A percentile compares a stretch with the other conserved stretches of the same genome.
phyloP scores from a whole-genome alignment of 2,888 invertebrate species.

The Epinotia nisella region DNA sequence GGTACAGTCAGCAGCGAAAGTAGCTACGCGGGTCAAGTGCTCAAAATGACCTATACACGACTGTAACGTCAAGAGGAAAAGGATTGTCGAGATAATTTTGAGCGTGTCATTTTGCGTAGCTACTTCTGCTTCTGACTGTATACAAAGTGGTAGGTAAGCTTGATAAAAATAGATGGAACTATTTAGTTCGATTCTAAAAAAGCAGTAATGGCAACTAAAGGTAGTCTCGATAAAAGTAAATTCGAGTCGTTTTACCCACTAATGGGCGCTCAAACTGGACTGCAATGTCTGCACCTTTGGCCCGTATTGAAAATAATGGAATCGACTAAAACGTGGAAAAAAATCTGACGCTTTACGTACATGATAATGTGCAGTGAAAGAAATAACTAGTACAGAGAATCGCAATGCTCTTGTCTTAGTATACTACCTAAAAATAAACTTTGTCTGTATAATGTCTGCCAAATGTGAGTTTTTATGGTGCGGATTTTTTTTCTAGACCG shows the following conservation, averaged over 20 bases:
- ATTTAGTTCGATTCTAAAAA: slow-evolving; percentile 8
- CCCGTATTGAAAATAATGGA: slow-evolving; percentile 26
- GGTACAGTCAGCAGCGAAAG: no score
- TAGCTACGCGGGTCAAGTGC: no score
- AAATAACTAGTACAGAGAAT: neutral
- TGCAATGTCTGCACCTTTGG: slow-evolving; percentile 34
- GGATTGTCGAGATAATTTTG: no score
- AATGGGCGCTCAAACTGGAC: slow-evolving; percentile 31
- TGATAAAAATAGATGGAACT: neutral
- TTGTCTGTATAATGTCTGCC: no score
- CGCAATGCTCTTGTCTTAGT: neutral
- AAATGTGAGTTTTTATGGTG: no score
- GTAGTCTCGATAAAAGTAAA: slow-evolving; percentile 25
- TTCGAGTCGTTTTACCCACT: slow-evolving; percentile 18
- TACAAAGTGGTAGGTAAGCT: neutral
- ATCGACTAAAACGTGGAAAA: neutral
- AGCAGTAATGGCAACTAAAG: slow-evolving; percentile 3
- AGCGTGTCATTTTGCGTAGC: no score
- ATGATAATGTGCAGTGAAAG: slow-evolving; percentile 1
- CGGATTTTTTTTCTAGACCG: no score
- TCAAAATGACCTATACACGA: no score
- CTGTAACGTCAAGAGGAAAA: no score
- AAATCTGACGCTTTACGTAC: neutral
- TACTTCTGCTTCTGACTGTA: no score
- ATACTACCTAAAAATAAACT: no score